These are phyloP conservation scores for Polypedilum vanderplanki DNA, from an alignment of 1,140 invertebrate species.

Conservation along the genomic window DNA sequence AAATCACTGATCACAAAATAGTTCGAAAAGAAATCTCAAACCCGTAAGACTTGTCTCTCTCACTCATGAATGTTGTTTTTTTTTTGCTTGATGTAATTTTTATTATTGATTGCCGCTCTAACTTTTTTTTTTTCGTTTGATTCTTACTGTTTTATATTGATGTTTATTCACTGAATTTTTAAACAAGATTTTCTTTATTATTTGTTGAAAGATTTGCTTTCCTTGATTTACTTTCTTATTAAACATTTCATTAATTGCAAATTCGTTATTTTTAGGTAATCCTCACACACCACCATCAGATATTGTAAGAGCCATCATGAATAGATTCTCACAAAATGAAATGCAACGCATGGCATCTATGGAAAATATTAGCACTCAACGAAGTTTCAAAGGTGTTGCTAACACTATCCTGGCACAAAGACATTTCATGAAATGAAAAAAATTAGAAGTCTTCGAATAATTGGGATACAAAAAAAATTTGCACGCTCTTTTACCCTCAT, in stretches of 20 bases:
- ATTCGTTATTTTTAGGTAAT: background rate
- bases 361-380: slow-evolving; percentile 6
- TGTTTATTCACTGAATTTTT: background rate
- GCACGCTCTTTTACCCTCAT: too few relatives aligned
- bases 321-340: slow-evolving; percentile 15
- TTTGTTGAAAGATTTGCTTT: background rate
- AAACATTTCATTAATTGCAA: background rate
- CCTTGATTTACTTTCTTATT: background rate
- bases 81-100: background rate
- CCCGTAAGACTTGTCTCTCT: background rate
- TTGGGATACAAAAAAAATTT: too few relatives aligned
- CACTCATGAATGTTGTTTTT: slow-evolving; percentile 4
- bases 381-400: slow-evolving; percentile 14
- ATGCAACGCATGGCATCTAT: slow-evolving; percentile 20
- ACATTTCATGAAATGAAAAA: background rate
- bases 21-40: background rate
- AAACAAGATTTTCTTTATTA: background rate
- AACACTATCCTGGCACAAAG: background rate
- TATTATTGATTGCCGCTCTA: background rate
- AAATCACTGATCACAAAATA: background rate
- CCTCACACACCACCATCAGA: background rate
- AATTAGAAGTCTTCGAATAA: too few relatives aligned
- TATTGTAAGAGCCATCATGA: slow-evolving; percentile 3
- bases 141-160: background rate
- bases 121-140: slow-evolving; percentile 10